Percentiles rank a stretch among this genome's conserved stretches.
These are phyloP conservation scores for Eleutherodactylus coqui DNA, from an alignment of 2,797 vertebrate species.

Conservation along the genomic window DNA sequence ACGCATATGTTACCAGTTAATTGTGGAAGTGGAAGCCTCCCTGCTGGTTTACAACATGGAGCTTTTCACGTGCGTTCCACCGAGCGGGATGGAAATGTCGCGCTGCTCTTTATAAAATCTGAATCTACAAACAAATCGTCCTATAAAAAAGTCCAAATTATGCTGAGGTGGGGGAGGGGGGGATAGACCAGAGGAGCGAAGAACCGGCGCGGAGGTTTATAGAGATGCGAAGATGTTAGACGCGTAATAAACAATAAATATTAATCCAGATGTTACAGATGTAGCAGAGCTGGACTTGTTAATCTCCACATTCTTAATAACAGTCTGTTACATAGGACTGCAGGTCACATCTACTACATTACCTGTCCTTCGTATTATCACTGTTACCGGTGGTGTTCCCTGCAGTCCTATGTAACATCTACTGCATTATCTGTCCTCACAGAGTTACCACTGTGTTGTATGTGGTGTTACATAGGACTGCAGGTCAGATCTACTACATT, in stretches of 20 bases:
- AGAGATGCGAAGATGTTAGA: neutral
- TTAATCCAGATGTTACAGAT: too few species aligned
- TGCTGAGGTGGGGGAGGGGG: neutral
- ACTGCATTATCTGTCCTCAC: neutral
- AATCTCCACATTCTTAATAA: too few species aligned
- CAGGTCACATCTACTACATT: neutral
- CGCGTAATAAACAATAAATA: neutral
- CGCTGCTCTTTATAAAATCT: constrained; percentile 73
- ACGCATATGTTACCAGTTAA: constrained; percentile 84
- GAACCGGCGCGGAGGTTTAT: neutral
- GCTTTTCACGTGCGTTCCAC: constrained; percentile 75
- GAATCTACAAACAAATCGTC: constrained; percentile 73
- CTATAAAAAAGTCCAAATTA: constrained; percentile 65
- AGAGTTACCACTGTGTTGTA: neutral
- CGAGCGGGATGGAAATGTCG: constrained; percentile 75
- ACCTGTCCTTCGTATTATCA: neutral
- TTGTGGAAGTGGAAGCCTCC: constrained; percentile 80
- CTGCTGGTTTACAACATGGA: constrained; percentile 80
- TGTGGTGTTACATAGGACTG: constrained; percentile 2
- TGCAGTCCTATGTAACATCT: neutral
- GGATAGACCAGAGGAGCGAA: too few species aligned
- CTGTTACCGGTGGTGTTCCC: neutral
- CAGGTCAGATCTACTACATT: neutral
- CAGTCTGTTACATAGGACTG: constrained; percentile 4
- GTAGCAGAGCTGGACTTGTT: too few species aligned